Conservation (phyloP, 35 echinoderm and acorn worm genomes). For the Patiria miniata region DNA sequence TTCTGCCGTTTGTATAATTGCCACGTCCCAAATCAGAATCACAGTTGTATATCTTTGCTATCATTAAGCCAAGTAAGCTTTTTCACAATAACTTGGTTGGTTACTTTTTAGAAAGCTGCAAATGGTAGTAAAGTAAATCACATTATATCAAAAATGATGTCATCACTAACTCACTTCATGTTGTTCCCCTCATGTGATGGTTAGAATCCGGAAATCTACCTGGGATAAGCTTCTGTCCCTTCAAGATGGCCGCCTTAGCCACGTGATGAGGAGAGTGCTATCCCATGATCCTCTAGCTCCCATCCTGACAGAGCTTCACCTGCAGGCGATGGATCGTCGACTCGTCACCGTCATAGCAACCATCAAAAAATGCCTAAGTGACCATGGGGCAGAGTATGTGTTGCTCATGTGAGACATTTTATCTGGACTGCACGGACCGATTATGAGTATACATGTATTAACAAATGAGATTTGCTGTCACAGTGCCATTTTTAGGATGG, state of each 20-base stretch:
- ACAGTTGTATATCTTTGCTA: too few species aligned
- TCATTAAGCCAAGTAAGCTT: too few species aligned
- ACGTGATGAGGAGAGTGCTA: slow-evolving; percentile 75
- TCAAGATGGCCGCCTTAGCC: slow-evolving; percentile 74
- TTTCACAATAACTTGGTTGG: too few species aligned
- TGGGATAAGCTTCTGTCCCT: slow-evolving; percentile 66
- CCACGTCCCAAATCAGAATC: too few species aligned
- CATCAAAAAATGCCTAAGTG: slow-evolving; percentile 59
- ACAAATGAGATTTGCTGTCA: too few species aligned
- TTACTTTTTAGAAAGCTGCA: too few species aligned
- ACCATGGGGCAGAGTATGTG: slow-evolving; percentile 54
- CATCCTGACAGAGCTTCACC: slow-evolving; percentile 75
- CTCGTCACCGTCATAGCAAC: slow-evolving; percentile 54
- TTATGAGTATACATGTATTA: too few species aligned
- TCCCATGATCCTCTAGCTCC: slow-evolving; percentile 90
- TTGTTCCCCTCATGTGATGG: neutral
- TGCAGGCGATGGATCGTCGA: slow-evolving; percentile 79
- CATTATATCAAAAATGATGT: too few species aligned
- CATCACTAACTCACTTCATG: neutral
- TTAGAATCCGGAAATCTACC: slow-evolving; percentile 69
- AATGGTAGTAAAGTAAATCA: too few species aligned
- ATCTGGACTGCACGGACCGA: neutral
- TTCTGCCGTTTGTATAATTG: too few species aligned
- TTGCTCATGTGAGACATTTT: slow-evolving; percentile 18
- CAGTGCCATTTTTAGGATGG: too few species aligned